Evolutionary conservation across 2,113 vertebrate genomes (phyloP), one percentile per base, ranked within the genome.

Genomic region (Galbula dea): DNA sequence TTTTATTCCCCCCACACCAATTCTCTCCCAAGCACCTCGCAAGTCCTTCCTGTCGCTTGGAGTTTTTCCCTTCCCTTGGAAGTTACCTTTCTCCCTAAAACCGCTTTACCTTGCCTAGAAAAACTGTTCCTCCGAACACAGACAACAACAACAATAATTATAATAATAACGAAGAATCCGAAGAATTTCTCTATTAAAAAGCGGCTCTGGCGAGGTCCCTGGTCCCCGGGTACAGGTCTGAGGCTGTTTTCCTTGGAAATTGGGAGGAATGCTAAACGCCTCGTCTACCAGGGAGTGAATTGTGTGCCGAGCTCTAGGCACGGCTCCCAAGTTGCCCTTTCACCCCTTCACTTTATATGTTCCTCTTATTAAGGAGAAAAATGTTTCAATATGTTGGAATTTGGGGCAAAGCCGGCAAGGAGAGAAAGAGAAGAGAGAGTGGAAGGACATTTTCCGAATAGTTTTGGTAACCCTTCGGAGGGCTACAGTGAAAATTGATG

Each of bases 331-430:
- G 96, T 96, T 99, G 99, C 98, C 99, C 99, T 99, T 99, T 99
- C 99, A 99, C 99, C 99, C 95, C 98, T 73, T 96, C 97, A 98
- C 98, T 98, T 98, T 99, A 98, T 98, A 97, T 98, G 98, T 97
- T 98, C 98, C 98, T 98, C 98, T 99, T 99, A 99, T 99, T 99
- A 99, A 98, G 98, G 98, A 98, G 98, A 98, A 99, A 99, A 99
- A 99, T 99, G 99, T 98, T 99, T 99, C 99, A 99, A 99, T 99
- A 99, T 99, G 99, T 99, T 97, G 95, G 96, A 94, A 97, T 97
- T 87, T 85, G 95, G 96, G 97, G 97, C 83, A 93, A 97, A 97
- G 95, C 95, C 68, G 68, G 74, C 85, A 96, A 95, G 95, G 97
- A 91, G 75, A 96, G 95, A 94, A 97, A 96, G 81, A 76, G 93